Evolutionary conservation across 2,113 vertebrate species (phyloP).

Genomic region (Struthio camelus): DNA sequence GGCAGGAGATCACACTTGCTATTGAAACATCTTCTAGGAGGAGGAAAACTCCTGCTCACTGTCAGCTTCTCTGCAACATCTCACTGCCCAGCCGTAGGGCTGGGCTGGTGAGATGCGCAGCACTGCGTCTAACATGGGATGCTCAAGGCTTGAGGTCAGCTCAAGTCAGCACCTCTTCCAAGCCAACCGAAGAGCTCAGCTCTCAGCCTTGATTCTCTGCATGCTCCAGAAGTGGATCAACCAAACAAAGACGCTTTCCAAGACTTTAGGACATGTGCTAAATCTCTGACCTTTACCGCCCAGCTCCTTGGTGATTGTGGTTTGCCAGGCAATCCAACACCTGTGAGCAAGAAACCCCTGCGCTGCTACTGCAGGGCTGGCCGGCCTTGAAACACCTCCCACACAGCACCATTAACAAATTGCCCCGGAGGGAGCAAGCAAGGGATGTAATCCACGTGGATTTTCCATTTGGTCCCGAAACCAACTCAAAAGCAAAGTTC

Average conservation of each 20-base stretch:
- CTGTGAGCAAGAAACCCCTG: neutral
- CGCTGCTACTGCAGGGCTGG: neutral
- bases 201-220: neutral
- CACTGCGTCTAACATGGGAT: too few relatives aligned
- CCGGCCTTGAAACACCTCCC: neutral
- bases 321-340: neutral
- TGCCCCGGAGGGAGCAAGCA: accelerated
- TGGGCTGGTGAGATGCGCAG: neutral
- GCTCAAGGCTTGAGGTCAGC: neutral
- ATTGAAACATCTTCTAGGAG: neutral
- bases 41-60: neutral
- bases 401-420: neutral
- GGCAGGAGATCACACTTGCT: neutral
- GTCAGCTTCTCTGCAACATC: too few relatives aligned
- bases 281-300: neutral
- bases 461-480: neutral
- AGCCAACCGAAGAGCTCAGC: neutral
- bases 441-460: neutral
- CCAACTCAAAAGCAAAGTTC: neutral
- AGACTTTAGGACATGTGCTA: neutral
- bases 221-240: neutral
- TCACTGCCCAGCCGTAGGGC: neutral
- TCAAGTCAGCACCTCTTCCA: neutral
- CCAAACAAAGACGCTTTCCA: neutral
- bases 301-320: neutral